phyloP scores from a whole-genome alignment of 2,797 vertebrate genomes.

The Corythornis leucogaster region DNA sequence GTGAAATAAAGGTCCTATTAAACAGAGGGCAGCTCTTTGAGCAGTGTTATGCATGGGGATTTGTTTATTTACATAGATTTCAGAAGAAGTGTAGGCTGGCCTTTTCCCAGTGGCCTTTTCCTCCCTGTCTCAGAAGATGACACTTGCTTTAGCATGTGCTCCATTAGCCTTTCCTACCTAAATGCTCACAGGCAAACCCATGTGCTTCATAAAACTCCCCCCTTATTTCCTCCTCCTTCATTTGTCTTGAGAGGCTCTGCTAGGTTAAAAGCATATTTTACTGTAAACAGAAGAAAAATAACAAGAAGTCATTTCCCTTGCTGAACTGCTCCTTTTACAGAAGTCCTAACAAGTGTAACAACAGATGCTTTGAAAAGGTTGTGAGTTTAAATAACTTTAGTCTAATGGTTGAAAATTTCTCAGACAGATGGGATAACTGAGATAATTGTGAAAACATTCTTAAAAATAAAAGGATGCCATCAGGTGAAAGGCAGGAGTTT shows the following conservation, averaged over 20 bases:
- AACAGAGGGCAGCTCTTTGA: background rate
- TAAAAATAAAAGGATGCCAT: slow-evolving; percentile 70
- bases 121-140: background rate
- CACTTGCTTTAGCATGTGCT: background rate
- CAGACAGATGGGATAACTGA: slow-evolving; percentile 72
- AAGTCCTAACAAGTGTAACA: slow-evolving; percentile 26
- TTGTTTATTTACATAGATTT: background rate
- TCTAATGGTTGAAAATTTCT: slow-evolving; percentile 41
- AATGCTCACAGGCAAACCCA: background rate
- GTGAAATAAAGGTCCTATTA: background rate
- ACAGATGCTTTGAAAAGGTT: slow-evolving; percentile 51
- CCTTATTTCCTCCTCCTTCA: background rate
- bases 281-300: background rate
- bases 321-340: slow-evolving; percentile 12
- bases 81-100: background rate
- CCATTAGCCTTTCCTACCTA: background rate
- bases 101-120: background rate
- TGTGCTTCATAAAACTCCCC: background rate
- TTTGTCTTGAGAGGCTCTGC: background rate
- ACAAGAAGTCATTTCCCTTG: background rate
- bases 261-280: background rate
- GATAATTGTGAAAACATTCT: slow-evolving; percentile 73
- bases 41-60: background rate
- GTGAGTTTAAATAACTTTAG: slow-evolving; percentile 31
- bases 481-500: slow-evolving; percentile 56